Percentiles rank a stretch among this genome's conserved stretches.
These are phyloP conservation scores for Scaptomyza caliginosa DNA, from an alignment of 2,888 invertebrate genomes.

Conservation along the genomic window DNA sequence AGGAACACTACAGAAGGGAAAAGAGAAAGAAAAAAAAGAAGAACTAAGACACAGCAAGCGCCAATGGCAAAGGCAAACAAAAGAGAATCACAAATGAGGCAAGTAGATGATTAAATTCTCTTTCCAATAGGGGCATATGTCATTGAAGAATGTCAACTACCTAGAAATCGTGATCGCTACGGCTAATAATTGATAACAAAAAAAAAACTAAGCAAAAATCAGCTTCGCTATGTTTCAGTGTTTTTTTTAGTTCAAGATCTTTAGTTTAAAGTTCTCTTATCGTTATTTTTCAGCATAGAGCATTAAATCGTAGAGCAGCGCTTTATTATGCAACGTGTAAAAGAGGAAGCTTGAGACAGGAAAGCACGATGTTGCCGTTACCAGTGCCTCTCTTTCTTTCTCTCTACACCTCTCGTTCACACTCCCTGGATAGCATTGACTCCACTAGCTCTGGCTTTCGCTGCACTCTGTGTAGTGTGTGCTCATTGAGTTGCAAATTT, in stretches of 20 bases:
- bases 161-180: no score
- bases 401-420: background rate
- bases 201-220: no score
- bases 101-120: conserved; percentile 41
- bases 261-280: background rate
- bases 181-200: no score
- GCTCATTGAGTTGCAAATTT: conserved; percentile 79
- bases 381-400: conserved; percentile 15
- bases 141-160: no score
- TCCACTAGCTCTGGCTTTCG: conserved; percentile 9
- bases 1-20: conserved; percentile 22
- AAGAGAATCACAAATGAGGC: conserved; percentile 49
- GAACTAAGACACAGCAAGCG: conserved; percentile 55
- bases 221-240: no score
- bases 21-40: conserved; percentile 12
- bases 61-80: conserved; percentile 55
- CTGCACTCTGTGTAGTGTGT: conserved; percentile 37
- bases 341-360: conserved; percentile 58
- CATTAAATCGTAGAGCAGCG: conserved; percentile 23
- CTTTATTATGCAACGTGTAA: conserved; percentile 70
- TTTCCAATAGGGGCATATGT: conserved; percentile 10
- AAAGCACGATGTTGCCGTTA: conserved; percentile 54
- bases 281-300: conserved; percentile 16
- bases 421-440: conserved; percentile 13
- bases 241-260: no score